phyloP scores from a whole-genome alignment of 2,113 vertebrate genomes.

The Cyprinodon tularosa region DNA sequence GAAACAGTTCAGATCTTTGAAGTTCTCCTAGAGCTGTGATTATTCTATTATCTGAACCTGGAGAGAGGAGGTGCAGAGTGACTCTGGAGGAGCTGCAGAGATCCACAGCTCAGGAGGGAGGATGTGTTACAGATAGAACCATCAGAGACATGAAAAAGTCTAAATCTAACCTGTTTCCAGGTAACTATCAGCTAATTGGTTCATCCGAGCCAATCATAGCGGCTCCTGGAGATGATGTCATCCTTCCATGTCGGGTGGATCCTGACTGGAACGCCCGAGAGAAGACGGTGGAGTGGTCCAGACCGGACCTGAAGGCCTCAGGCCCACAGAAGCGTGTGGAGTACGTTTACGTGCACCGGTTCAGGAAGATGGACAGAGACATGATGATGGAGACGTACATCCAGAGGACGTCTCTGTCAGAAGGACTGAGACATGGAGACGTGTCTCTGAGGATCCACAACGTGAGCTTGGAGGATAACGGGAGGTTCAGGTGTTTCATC shows the following conservation, averaged over 20 bases:
- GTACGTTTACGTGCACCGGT: constrained; percentile 30
- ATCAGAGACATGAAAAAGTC: too few species aligned
- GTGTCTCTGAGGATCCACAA: constrained; percentile 30
- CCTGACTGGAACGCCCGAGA: accelerated
- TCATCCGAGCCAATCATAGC: accelerated
- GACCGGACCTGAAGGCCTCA: not conserved
- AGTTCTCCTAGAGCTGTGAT: too few species aligned
- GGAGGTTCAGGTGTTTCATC: constrained; percentile 29
- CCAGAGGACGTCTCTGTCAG: constrained; percentile 10
- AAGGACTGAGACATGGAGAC: constrained; percentile 14
- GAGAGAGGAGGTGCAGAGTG: too few species aligned
- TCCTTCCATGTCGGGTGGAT: constrained; percentile 28
- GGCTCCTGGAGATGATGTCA: not conserved
- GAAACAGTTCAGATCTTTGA: too few species aligned
- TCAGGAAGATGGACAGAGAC: accelerated
- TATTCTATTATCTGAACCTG: too few species aligned
- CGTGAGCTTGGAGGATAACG: constrained; percentile 7
- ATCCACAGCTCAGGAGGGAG: too few species aligned
- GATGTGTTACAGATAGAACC: too few species aligned
- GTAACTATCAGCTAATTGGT: accelerated
- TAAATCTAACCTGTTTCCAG: not conserved
- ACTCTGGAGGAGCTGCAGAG: too few species aligned
- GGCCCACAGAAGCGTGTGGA: not conserved
- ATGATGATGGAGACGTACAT: constrained; percentile 14
- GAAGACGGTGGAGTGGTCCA: constrained; percentile 34